phyloP scores from a whole-genome alignment of 1,140 invertebrate species.

The Gonioctena quinquepunctata region DNA sequence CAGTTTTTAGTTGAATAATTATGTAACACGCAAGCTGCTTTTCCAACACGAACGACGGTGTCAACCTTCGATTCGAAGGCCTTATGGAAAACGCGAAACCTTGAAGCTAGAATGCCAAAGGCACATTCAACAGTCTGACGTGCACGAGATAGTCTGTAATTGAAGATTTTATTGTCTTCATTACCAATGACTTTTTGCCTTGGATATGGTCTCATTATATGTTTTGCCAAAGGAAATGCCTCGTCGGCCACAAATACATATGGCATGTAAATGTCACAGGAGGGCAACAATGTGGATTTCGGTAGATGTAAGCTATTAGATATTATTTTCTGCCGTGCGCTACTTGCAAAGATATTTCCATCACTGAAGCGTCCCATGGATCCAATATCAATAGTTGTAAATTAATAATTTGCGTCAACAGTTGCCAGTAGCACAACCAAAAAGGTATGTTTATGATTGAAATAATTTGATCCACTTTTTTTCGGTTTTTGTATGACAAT shows the following conservation, averaged over 20 bases:
- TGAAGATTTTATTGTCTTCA: background rate
- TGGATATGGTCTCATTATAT: conserved; percentile 11
- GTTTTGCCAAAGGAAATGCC: background rate
- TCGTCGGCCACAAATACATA: background rate
- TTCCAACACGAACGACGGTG: conserved; percentile 41
- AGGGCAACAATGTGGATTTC: background rate
- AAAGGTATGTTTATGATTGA: conserved; percentile 55
- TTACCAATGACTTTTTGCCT: background rate
- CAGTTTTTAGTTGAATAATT: conserved; percentile 30
- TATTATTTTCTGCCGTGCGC: conserved; percentile 2
- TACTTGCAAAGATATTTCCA: conserved; percentile 16
- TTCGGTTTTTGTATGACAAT: conserved; percentile 41
- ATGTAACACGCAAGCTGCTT: conserved; percentile 46
- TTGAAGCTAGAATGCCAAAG: conserved; percentile 6
- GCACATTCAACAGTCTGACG: background rate
- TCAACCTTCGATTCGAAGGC: conserved; percentile 50
- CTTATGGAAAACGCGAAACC: conserved; percentile 39
- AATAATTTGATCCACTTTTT: conserved; percentile 47
- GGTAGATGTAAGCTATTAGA: conserved; percentile 10
- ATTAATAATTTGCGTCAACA: conserved; percentile 51
- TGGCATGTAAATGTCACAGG: background rate
- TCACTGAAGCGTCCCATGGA: conserved; percentile 12
- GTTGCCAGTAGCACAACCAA: conserved; percentile 54
- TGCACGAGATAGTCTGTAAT: background rate
- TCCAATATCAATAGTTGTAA: conserved; percentile 38